Evolutionary conservation across 2,888 invertebrate species (phyloP), one percentile per base, ranked within the genome.

Genomic region (Diadromus collaris): DNA sequence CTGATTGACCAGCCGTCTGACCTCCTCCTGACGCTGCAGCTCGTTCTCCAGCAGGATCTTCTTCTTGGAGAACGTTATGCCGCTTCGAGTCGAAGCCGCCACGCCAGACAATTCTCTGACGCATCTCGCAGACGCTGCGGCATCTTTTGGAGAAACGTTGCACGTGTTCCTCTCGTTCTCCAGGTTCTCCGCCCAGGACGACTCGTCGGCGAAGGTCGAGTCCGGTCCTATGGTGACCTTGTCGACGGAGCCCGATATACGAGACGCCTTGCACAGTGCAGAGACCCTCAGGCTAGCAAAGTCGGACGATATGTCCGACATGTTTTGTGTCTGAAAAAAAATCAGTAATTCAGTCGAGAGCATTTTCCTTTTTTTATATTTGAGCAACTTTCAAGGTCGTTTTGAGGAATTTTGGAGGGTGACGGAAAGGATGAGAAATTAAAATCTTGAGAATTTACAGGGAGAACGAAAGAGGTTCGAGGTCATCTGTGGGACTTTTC

Each of bases 221-320:
- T 90, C 90, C 1, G 93, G 92, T 1, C 93, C 93, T 72, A 93
- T 92, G 0, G 94, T 94, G 1, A 92, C 92, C 88, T 92, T 91
- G 80, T 91, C 91, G 1, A 93, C 90, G 44, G 88, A 85, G 2
- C 92, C 91, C 78, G 93, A 93, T 32, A 94, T 92, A 85, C 91
- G 90, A 21, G 92, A 92, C 4, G 93, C 93, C 87, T 94, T 94
- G 46, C 91, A 92, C 29, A 95, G 87, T 6, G 93, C 94, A 3
- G 94, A 93, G 76, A 94, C 90, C 83, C 94, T 93, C 61, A 94
- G 87, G 83, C 91, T 91, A 72, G 92, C 92, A 85, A 93, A 91
- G 56, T 89, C 89, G 19, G 86, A 85, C 19, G 86, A 81, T n/a
- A 90, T 83, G 27, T 89, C 86, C 29, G 85, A 86, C 83, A 89